Base-by-base conservation (phyloP, 2,888 invertebrate species). In the Amphimallon solstitiale region DNA sequence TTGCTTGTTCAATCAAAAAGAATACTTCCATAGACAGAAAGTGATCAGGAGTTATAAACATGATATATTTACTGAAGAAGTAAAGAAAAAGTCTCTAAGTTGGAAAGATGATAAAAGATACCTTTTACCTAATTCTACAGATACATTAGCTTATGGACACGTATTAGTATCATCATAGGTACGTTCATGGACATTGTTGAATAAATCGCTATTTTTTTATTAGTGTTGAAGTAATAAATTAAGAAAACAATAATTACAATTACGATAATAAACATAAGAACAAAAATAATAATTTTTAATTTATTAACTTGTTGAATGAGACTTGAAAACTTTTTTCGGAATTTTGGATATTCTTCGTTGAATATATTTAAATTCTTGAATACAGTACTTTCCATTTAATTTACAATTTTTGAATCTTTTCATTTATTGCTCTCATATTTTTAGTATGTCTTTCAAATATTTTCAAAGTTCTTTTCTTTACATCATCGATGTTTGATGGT, bases 281-380 rank as follows among this genome's bases (percentile, higher is more conserved):
- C 49, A 63, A 63, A 49, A 67, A 65, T 65, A 61, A 67, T 67
- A 67, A 67, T 67, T 63, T 63, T 66, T 56, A 43, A 59, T 59
- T 59, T 59, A 40, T 59, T 59, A 59, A 59, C 43, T 19, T 59
- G 59, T 19, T 60, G 63, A 67, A 63, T 67, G 38, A 67, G 63
- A 66, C 66, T 66, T 63, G 66, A 66, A 49, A 63, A 67, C 51
- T 67, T 67, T 56, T 56, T 67, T 67, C 56, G 63, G 49, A 67
- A 64, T 67, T 67, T 64, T 67, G 63, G 51, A 64, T 67, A 64
- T 62, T 67, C 64, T 67, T 67, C 62, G 48, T 67, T 59, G 63
- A 67, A 63, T 67, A 51, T 62, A 48, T 49, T 49, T 49, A 54
- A 63, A 56, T 67, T 64, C 48, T n/a, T n/a, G n/a, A n/a, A n/a